These are phyloP conservation scores for Drosophila kokeensis DNA, from an alignment of 2,888 invertebrate genomes.

Conservation along the genomic window DNA sequence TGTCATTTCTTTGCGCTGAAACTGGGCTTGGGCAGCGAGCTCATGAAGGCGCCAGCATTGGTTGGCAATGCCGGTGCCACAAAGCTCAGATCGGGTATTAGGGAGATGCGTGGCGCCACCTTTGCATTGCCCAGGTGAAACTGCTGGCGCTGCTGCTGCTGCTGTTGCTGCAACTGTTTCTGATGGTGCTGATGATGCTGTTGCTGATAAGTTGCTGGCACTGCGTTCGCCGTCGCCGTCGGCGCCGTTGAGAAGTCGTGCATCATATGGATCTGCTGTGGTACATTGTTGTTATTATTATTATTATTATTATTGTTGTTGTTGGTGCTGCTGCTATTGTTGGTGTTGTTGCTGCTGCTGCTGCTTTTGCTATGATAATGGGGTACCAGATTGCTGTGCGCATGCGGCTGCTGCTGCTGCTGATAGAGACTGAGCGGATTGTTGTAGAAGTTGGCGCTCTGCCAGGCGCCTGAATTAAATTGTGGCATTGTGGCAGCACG, in stretches of 20 bases:
- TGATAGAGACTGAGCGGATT: slow-evolving; percentile 83
- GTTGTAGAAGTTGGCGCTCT: slow-evolving; percentile 83
- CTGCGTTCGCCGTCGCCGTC: slow-evolving; percentile 22
- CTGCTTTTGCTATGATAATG: slow-evolving; percentile 55
- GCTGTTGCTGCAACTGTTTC: slow-evolving; percentile 39
- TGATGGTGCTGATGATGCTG: slow-evolving; percentile 57
- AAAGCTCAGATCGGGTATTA: slow-evolving; percentile 87
- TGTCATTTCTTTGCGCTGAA: slow-evolving; percentile 84
- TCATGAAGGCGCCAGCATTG: slow-evolving; percentile 83
- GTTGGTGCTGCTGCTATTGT: slow-evolving; percentile 43
- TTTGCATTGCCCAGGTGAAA: slow-evolving; percentile 82
- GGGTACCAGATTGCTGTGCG: slow-evolving; percentile 73
- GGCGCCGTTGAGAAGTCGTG: slow-evolving; percentile 83
- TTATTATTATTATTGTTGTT: slow-evolving; percentile 45
- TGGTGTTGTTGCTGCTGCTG: slow-evolving; percentile 29
- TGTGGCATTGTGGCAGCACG: slow-evolving; percentile 63
- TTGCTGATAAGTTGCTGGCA: slow-evolving; percentile 57
- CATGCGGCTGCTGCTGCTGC: slow-evolving; percentile 66
- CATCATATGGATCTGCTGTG: slow-evolving; percentile 83
- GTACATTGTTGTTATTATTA: slow-evolving; percentile 63
- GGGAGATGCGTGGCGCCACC: slow-evolving; percentile 85
- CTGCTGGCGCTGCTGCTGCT: slow-evolving; percentile 63
- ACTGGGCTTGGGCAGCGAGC: slow-evolving; percentile 82
- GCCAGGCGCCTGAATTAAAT: slow-evolving; percentile 84
- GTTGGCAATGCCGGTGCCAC: slow-evolving; percentile 85